These are phyloP conservation scores for Apodemia mormo DNA, from an alignment of 2,888 invertebrate genomes.

Conservation along the genomic window DNA sequence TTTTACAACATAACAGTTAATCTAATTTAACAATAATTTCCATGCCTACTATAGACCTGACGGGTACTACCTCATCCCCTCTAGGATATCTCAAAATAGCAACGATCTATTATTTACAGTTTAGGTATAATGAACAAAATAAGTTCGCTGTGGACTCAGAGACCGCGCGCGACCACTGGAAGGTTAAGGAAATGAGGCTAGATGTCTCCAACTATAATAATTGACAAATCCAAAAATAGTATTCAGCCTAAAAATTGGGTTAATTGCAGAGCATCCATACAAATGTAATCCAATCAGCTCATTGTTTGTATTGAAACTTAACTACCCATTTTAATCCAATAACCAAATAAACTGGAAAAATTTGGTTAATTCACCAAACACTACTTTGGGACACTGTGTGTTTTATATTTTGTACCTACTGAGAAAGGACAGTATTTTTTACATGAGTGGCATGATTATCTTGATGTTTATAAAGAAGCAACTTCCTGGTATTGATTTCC, in stretches of 20 bases:
- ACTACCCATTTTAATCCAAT: constrained; percentile 1
- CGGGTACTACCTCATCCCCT: too few relatives aligned
- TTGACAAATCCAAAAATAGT: neutral
- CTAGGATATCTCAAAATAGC: too few relatives aligned
- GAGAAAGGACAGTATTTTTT: neutral
- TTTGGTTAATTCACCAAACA: neutral
- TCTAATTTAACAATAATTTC: too few relatives aligned
- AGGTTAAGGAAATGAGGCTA: too few relatives aligned
- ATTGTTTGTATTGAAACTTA: constrained; percentile 15
- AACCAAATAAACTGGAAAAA: neutral
- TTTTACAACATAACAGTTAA: too few relatives aligned
- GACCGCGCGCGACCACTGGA: too few relatives aligned
- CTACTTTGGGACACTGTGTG: neutral
- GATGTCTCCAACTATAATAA: too few relatives aligned
- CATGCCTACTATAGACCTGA: too few relatives aligned
- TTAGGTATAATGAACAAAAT: too few relatives aligned
- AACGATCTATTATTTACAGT: too few relatives aligned
- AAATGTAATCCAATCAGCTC: constrained; percentile 11
- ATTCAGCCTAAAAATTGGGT: neutral
- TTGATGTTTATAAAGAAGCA: neutral
- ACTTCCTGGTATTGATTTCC: too few relatives aligned
- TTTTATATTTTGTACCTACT: neutral
- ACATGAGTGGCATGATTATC: neutral
- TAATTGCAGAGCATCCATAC: neutral
- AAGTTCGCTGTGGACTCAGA: too few relatives aligned